Conservation (phyloP, 1,140 invertebrate species). For the Triops longicaudatus region DNA sequence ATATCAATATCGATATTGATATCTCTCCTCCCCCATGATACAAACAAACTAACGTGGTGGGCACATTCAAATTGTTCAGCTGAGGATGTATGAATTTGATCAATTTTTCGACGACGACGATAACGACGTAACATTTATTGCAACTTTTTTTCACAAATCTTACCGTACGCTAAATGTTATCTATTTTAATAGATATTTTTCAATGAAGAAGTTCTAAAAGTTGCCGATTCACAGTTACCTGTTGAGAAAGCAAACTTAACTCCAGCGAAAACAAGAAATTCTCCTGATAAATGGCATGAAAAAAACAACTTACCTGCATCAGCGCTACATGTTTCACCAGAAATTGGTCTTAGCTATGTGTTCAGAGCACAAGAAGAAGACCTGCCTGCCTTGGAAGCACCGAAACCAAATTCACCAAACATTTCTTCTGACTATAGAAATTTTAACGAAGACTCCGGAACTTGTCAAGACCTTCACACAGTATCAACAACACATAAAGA, state of each 20-base stretch:
- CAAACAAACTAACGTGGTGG: not conserved
- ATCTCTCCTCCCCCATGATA: not conserved
- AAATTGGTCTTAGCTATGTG: no score
- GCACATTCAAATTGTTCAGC: not conserved
- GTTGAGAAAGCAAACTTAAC: not conserved
- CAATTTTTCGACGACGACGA: not conserved
- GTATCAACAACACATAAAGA: not conserved
- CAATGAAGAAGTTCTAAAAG: not conserved
- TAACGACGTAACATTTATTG: not conserved
- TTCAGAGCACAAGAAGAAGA: no score
- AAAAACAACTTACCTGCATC: no score
- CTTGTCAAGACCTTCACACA: not conserved
- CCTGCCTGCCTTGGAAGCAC: no score
- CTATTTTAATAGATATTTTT: not conserved
- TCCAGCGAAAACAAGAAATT: not conserved
- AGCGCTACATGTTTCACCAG: no score
- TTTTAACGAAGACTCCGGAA: not conserved
- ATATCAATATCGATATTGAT: not conserved
- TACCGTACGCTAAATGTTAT: not conserved
- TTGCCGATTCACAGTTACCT: not conserved
- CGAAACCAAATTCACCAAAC: not conserved
- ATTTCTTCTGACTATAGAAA: not conserved
- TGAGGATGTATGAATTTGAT: not conserved
- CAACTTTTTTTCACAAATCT: not conserved
- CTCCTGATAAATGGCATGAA: not conserved